These are phyloP conservation scores for Cassiopea andromeda DNA, from an alignment of 30 jellyfish, hydroid and myxozoan genomes.

Conservation along the genomic window DNA sequence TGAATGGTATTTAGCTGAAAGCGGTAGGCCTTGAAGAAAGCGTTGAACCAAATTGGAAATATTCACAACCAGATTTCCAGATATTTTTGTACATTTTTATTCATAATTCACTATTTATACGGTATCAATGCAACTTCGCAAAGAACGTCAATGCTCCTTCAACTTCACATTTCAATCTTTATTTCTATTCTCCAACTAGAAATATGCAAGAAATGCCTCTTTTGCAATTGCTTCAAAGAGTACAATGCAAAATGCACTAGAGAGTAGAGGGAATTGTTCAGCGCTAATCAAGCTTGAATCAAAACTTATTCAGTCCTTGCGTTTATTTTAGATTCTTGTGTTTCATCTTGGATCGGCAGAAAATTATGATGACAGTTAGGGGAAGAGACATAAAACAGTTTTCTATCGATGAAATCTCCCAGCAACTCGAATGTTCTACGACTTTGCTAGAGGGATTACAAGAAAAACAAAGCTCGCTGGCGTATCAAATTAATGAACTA, in stretches of 20 bases:
- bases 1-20: too few relatives aligned
- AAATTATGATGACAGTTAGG: not conserved
- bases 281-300: conserved; percentile 1
- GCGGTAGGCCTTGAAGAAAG: too few relatives aligned
- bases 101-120: too few relatives aligned
- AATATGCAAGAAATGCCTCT: not conserved
- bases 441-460: not conserved
- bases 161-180: too few relatives aligned
- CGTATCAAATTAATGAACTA: not conserved
- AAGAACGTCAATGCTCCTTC: too few relatives aligned
- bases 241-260: not conserved
- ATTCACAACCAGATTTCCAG: too few relatives aligned
- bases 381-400: not conserved
- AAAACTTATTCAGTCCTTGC: not conserved
- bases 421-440: not conserved
- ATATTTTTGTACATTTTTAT: too few relatives aligned
- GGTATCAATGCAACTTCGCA: too few relatives aligned
- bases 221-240: not conserved
- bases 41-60: too few relatives aligned
- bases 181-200: too few relatives aligned
- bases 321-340: not conserved
- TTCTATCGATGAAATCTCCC: not conserved
- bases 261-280: not conserved
- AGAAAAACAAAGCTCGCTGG: not conserved
- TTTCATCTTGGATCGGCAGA: not conserved